Percentiles rank a stretch among this genome's conserved stretches.
These are phyloP conservation scores for Bactericera cockerelli DNA, from an alignment of 1,140 invertebrate genomes.

Conservation along the genomic window DNA sequence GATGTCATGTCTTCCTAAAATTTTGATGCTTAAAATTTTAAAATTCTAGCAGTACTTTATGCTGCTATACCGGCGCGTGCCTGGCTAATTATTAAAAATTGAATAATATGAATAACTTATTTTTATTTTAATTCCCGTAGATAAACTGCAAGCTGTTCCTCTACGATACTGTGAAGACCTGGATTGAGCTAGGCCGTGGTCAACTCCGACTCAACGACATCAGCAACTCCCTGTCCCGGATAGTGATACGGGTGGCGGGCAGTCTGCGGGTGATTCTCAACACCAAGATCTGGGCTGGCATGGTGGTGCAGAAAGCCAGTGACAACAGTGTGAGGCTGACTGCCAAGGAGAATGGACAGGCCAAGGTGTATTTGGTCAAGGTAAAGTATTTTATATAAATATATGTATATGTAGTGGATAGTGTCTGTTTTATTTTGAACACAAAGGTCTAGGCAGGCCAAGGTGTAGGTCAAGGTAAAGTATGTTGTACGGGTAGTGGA, in stretches of 20 bases:
- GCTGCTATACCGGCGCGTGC: too few relatives aligned
- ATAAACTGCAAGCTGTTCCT: conserved; percentile 81
- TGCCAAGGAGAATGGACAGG: conserved; percentile 66
- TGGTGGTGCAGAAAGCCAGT: conserved; percentile 74
- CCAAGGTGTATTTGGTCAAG: conserved; percentile 75
- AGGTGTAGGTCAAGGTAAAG: too few relatives aligned
- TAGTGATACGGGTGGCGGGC: conserved; percentile 74
- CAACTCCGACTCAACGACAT: conserved; percentile 70
- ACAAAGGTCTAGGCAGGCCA: too few relatives aligned
- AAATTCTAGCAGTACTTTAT: too few relatives aligned
- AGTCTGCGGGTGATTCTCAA: conserved; percentile 80
- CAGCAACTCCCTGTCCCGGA: conserved; percentile 36
- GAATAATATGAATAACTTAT: too few relatives aligned
- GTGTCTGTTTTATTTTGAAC: too few relatives aligned
- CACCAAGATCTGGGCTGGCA: conserved; percentile 85
- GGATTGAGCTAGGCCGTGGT: conserved; percentile 81
- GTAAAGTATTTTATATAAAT: too few relatives aligned
- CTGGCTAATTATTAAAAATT: too few relatives aligned
- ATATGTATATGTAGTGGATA: too few relatives aligned
- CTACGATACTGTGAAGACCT: conserved; percentile 52
- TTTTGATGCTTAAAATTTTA: too few relatives aligned
- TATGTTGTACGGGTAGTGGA: too few relatives aligned
- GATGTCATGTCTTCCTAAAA: too few relatives aligned
- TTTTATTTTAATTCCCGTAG: conserved; percentile 28
- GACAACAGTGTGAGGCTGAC: conserved; percentile 76